Conservation (phyloP, 2,113 vertebrate species). For the Alligator mississippiensis region DNA sequence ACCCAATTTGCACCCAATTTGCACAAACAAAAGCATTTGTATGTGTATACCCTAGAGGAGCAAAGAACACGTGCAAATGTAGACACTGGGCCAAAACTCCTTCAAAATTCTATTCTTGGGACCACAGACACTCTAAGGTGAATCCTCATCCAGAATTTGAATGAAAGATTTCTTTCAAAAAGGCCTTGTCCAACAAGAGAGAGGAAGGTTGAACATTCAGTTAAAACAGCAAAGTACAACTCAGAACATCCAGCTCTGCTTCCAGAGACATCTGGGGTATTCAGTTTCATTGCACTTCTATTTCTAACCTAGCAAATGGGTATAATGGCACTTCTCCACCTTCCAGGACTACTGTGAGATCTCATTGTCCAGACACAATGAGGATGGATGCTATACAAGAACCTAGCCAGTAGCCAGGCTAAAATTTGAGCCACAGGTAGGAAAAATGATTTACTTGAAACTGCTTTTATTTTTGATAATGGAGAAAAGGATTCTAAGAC, state of each 20-base stretch:
- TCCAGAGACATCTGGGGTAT: background rate
- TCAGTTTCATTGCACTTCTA: background rate
- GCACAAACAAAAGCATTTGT: background rate
- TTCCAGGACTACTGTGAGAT: background rate
- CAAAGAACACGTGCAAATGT: background rate
- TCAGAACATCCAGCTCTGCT: background rate
- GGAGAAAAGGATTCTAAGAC: background rate
- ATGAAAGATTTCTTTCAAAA: background rate
- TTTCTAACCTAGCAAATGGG: background rate
- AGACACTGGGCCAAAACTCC: background rate
- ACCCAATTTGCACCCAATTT: background rate
- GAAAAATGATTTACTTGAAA: background rate
- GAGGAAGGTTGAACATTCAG: background rate
- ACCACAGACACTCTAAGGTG: background rate
- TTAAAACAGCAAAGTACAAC: background rate
- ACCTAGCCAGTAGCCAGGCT: background rate
- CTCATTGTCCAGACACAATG: background rate
- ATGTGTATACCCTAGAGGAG: background rate
- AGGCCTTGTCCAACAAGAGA: background rate
- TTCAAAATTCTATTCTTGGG: background rate
- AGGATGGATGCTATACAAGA: background rate
- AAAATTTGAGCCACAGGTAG: background rate
- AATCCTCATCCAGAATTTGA: background rate
- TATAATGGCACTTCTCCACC: background rate
- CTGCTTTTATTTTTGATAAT: background rate